Evolutionary conservation across 2,888 invertebrate species (phyloP).

Genomic region (Spialia ferax): DNA sequence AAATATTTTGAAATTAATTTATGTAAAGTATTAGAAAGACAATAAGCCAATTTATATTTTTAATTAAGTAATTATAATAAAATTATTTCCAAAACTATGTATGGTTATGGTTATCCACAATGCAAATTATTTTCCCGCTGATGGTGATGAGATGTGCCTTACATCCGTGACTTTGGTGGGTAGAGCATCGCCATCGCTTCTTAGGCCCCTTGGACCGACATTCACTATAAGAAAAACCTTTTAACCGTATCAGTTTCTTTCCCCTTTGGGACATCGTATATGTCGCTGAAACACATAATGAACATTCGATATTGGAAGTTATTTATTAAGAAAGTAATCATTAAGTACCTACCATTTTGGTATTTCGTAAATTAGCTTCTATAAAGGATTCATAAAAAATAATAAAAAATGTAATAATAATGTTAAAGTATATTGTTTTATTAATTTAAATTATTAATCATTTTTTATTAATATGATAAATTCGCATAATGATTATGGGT

Average conservation of each 20-base stretch:
- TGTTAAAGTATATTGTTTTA: no score
- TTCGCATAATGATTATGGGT: conserved; percentile 42
- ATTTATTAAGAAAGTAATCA: no score
- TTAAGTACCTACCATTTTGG: not conserved
- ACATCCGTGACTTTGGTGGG: conserved; percentile 50
- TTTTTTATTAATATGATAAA: no score
- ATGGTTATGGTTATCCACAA: conserved; percentile 33
- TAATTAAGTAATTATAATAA: no score
- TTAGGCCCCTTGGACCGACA: conserved; percentile 23
- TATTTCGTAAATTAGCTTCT: no score
- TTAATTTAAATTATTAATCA: no score
- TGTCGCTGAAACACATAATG: conserved; percentile 2
- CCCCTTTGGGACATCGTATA: conserved; percentile 38
- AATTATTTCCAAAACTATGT: no score
- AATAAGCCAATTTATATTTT: no score
- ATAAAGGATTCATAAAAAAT: no score
- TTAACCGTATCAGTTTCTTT: conserved; percentile 43
- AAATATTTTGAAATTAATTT: no score
- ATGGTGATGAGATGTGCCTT: conserved; percentile 40
- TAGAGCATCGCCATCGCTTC: conserved; percentile 62
- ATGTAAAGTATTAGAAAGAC: no score
- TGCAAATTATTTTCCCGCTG: conserved; percentile 38
- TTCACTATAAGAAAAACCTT: conserved; percentile 47
- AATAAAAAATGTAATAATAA: no score
- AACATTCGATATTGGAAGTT: not conserved